phyloP scores from a whole-genome alignment of 2,797 vertebrate species.

The Pyrocephalus nanus region DNA sequence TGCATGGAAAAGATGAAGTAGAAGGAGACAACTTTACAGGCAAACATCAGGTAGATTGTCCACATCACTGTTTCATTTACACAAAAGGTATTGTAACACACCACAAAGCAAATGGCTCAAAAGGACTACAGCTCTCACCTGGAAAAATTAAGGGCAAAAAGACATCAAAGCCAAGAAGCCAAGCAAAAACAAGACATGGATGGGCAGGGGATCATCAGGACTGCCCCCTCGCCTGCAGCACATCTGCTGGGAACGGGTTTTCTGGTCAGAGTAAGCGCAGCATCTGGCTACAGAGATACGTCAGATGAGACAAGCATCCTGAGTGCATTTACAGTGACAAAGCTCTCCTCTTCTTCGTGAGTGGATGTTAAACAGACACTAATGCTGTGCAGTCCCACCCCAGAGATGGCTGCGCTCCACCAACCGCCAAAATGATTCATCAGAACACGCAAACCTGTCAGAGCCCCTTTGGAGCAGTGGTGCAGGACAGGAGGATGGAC shows the following conservation, averaged over 20 bases:
- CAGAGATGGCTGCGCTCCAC: background rate
- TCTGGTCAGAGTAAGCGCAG: background rate
- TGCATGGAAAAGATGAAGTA: slow-evolving; percentile 16
- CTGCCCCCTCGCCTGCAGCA: accelerated
- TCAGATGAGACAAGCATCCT: background rate
- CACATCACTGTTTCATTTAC: background rate
- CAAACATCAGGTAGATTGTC: slow-evolving; percentile 4
- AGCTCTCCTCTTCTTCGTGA: background rate
- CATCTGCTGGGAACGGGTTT: background rate
- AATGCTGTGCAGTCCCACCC: background rate
- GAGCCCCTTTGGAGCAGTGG: background rate
- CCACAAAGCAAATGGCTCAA: background rate
- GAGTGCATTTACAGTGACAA: background rate
- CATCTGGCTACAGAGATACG: background rate
- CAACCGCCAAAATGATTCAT: background rate
- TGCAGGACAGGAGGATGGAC: background rate
- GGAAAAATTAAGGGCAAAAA: background rate
- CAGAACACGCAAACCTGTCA: background rate
- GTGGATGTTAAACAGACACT: slow-evolving; percentile 10
- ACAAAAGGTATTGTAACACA: background rate
- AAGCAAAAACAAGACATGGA: background rate
- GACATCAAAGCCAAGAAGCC: background rate
- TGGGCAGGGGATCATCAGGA: background rate
- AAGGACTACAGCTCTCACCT: background rate
- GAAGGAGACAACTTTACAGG: slow-evolving; percentile 47